Evolutionary conservation across 2,888 invertebrate species (phyloP).

Genomic region (Tryphoninae sp.): DNA sequence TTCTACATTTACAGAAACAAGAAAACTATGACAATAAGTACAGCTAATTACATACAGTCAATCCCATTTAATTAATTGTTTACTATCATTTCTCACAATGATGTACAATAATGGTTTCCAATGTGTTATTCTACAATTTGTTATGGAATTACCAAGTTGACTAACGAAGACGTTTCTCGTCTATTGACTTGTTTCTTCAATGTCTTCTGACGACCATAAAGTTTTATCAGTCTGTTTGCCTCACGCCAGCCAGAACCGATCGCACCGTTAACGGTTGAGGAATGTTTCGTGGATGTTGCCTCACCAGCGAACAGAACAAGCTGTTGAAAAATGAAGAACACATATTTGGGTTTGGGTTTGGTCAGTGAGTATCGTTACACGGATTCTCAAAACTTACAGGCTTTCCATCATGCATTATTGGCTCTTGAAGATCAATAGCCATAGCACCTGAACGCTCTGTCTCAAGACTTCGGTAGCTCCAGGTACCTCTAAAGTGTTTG

Average conservation of each 20-base stretch:
- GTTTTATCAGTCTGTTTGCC: constrained; percentile 83
- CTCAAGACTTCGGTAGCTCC: constrained; percentile 84
- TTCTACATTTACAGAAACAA: too few relatives aligned
- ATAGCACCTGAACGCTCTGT: constrained; percentile 82
- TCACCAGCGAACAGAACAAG: constrained; percentile 82
- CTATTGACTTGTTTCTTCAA: not conserved
- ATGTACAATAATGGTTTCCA: too few relatives aligned
- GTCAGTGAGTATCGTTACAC: not conserved
- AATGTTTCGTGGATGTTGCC: constrained; percentile 84
- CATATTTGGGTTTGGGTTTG: not conserved
- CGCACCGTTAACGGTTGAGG: constrained; percentile 87
- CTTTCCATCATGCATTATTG: constrained; percentile 79
- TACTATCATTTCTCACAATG: too few relatives aligned
- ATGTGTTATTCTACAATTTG: not conserved
- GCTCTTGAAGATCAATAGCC: constrained; percentile 83
- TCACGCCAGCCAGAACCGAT: constrained; percentile 87
- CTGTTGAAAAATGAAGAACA: not conserved
- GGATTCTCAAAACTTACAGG: constrained; percentile 66
- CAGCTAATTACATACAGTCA: too few relatives aligned
- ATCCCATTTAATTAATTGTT: too few relatives aligned
- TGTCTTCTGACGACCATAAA: constrained; percentile 36
- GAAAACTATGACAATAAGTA: too few relatives aligned
- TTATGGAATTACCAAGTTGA: not conserved
- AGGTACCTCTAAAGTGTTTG: constrained; percentile 87
- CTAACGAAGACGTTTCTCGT: not conserved